Conservation (phyloP, 2,888 invertebrate genomes). For the Machimus atricapillus region DNA sequence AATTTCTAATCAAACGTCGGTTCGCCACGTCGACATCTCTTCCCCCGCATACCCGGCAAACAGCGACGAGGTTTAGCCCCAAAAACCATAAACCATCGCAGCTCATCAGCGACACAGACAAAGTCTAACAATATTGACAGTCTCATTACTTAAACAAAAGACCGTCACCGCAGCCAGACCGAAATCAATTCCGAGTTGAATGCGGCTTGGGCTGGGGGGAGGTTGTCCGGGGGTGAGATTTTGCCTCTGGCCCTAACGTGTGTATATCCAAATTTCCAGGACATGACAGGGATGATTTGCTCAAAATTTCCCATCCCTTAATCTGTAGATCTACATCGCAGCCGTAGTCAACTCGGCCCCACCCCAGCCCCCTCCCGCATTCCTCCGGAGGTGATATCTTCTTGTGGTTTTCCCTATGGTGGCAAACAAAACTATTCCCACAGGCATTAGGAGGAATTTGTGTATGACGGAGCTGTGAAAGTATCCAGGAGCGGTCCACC, state of each 20-base stretch:
- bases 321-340: slow-evolving; percentile 16
- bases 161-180: slow-evolving; percentile 12
- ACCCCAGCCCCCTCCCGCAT: not conserved
- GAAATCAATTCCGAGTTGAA: slow-evolving; percentile 19
- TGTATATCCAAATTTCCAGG: slow-evolving; percentile 1
- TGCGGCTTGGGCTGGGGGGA: not conserved
- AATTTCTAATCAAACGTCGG: not conserved
- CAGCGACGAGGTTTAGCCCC: not conserved
- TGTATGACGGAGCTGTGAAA: slow-evolving; percentile 21
- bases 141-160: slow-evolving; percentile 27
- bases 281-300: slow-evolving; percentile 34
- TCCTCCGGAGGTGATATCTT: slow-evolving; percentile 6
- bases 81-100: not conserved
- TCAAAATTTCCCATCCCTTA: slow-evolving; percentile 30
- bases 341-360: not conserved
- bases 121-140: slow-evolving; percentile 14
- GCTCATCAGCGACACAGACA: slow-evolving; percentile 2
- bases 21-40: not conserved
- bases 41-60: not conserved
- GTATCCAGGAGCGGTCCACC: not conserved
- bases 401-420: slow-evolving; percentile 20
- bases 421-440: slow-evolving; percentile 31
- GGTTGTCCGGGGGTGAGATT: not conserved
- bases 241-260: not conserved
- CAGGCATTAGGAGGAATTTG: slow-evolving; percentile 26